Conservation (phyloP, 2,888 invertebrate species). For the Thysanoteuthis rhombus region DNA sequence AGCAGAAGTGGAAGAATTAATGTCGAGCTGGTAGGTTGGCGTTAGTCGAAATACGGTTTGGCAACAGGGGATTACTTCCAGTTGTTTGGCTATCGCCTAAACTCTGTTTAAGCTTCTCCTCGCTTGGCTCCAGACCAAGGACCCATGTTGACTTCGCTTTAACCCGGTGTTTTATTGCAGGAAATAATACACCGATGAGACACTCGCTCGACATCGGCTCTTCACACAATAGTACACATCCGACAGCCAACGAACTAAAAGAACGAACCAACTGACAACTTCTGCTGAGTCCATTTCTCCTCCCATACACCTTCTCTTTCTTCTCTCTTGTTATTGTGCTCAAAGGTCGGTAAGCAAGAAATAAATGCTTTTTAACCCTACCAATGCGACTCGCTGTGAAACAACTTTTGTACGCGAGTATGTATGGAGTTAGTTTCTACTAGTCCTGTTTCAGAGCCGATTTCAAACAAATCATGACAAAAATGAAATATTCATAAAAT, state of each 20-base stretch:
- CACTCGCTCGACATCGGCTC: neutral
- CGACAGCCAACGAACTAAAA: conserved; percentile 12
- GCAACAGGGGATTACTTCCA: neutral
- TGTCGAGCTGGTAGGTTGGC: neutral
- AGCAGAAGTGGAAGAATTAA: neutral
- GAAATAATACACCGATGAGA: neutral
- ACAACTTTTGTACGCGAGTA: no score
- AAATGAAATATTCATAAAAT: no score
- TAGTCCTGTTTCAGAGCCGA: no score
- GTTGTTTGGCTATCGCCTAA: neutral
- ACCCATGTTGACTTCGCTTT: neutral
- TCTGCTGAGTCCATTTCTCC: neutral
- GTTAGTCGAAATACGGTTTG: neutral
- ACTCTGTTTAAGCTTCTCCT: neutral
- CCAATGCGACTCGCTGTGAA: neutral
- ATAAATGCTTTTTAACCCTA: neutral
- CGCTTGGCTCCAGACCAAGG: neutral
- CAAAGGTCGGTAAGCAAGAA: neutral
- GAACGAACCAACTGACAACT: neutral
- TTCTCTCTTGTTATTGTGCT: neutral
- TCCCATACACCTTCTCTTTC: neutral
- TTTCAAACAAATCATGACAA: no score
- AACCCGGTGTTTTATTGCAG: neutral
- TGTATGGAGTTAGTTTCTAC: no score
- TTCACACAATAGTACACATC: neutral